phyloP scores from a whole-genome alignment of 2,888 invertebrate genomes.

The Pogonocherus hispidulus region DNA sequence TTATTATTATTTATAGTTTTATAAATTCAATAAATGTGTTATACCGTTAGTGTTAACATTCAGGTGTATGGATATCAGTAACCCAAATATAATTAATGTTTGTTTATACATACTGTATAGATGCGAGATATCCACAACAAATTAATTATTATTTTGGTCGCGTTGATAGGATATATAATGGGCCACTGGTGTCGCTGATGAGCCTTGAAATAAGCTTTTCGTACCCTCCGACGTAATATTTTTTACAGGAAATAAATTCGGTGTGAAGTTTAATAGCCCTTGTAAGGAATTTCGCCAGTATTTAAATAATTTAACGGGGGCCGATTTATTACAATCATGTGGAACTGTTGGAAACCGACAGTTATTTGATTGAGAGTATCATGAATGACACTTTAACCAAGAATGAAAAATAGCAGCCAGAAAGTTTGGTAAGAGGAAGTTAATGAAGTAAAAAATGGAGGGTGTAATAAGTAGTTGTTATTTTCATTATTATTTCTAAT shows the following conservation, averaged over 20 bases:
- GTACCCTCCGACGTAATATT: constrained; percentile 34
- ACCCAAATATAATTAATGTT: background rate
- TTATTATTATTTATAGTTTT: too few relatives aligned
- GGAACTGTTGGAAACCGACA: background rate
- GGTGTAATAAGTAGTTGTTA: too few relatives aligned
- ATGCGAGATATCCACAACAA: constrained; percentile 38
- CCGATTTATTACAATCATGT: background rate
- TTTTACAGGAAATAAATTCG: constrained; percentile 38
- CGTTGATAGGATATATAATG: constrained; percentile 44
- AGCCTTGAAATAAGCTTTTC: constrained; percentile 43
- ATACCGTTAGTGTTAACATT: background rate
- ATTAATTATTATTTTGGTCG: constrained; percentile 34
- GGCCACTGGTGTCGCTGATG: constrained; percentile 44
- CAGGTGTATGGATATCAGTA: background rate
- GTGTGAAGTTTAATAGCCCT: constrained; percentile 9
- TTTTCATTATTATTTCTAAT: too few relatives aligned
- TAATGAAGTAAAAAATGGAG: too few relatives aligned
- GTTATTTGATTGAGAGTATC: background rate
- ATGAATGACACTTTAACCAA: background rate
- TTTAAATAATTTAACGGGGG: constrained; percentile 5
- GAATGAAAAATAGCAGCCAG: constrained; percentile 3
- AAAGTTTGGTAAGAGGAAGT: too few relatives aligned
- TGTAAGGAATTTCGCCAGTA: constrained; percentile 3
- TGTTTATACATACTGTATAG: background rate
- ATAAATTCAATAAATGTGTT: background rate